Percentiles rank a stretch among this genome's conserved stretches.
Evolutionary conservation across 2,797 vertebrate genomes (phyloP).

Genomic region (Lepidocolaptes lacrymiger): DNA sequence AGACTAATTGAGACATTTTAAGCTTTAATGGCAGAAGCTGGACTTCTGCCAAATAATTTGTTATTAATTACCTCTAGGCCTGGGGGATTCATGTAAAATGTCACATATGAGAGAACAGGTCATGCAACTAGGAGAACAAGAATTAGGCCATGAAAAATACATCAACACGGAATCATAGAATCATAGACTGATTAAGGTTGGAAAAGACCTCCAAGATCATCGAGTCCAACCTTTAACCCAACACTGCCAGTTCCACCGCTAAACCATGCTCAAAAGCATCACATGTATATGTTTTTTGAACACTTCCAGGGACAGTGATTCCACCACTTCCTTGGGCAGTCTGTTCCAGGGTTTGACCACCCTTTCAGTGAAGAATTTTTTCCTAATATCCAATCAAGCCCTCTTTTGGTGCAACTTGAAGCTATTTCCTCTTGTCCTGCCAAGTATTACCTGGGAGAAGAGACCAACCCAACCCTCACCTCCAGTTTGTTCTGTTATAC

Average conservation of each 20-base stretch:
- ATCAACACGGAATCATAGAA: neutral
- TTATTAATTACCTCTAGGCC: neutral
- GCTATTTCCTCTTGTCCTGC: neutral
- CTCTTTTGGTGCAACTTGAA: neutral
- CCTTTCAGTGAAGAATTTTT: neutral
- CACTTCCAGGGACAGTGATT: neutral
- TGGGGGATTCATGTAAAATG: neutral
- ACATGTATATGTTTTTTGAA: neutral
- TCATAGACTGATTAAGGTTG: neutral
- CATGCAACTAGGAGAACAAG: neutral
- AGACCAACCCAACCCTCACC: neutral
- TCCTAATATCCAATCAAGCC: neutral
- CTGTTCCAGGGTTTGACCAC: neutral
- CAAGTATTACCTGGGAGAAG: neutral
- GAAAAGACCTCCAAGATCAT: neutral
- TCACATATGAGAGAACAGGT: neutral
- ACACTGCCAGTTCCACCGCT: neutral
- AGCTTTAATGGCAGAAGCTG: neutral
- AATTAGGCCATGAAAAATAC: neutral
- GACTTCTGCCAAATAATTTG: conserved; percentile 12
- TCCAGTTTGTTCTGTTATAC: neutral
- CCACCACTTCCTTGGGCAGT: neutral
- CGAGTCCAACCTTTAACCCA: neutral
- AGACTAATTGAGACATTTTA: neutral
- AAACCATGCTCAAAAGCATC: neutral